phyloP scores from a whole-genome alignment of 2,797 vertebrate species.

The Darevskia nairensis region DNA sequence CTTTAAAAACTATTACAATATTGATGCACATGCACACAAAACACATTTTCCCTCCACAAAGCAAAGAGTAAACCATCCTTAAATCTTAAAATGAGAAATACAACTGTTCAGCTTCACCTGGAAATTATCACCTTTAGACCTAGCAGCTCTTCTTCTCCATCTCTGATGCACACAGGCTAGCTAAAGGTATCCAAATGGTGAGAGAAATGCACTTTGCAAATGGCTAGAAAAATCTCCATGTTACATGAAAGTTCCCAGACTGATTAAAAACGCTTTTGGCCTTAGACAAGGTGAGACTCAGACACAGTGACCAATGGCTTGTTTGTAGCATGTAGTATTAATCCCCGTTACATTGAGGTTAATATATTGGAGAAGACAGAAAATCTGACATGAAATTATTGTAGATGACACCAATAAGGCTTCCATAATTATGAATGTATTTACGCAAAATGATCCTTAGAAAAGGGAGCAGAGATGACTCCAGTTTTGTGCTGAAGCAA shows the following conservation, averaged over 20 bases:
- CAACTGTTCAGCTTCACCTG: background rate
- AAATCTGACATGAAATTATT: conserved; percentile 3
- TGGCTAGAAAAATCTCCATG: background rate
- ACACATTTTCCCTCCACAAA: too few relatives aligned
- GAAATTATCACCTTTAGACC: background rate
- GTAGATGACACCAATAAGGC: conserved; percentile 6
- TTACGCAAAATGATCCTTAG: background rate
- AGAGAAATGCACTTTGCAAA: background rate
- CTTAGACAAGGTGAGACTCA: background rate
- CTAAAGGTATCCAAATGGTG: background rate
- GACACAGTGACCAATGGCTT: background rate
- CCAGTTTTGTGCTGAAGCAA: background rate
- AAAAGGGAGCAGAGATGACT: background rate
- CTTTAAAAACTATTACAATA: background rate
- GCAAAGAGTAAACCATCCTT: background rate
- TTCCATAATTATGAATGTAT: background rate
- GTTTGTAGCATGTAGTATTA: background rate
- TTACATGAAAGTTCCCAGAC: background rate
- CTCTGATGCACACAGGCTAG: background rate
- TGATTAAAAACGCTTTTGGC: background rate
- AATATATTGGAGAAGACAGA: background rate
- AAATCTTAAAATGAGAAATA: background rate
- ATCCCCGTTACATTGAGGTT: background rate
- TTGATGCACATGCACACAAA: background rate
- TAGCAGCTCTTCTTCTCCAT: background rate